Base-by-base conservation (phyloP, 2,888 invertebrate species). In the Noctua janthe region DNA sequence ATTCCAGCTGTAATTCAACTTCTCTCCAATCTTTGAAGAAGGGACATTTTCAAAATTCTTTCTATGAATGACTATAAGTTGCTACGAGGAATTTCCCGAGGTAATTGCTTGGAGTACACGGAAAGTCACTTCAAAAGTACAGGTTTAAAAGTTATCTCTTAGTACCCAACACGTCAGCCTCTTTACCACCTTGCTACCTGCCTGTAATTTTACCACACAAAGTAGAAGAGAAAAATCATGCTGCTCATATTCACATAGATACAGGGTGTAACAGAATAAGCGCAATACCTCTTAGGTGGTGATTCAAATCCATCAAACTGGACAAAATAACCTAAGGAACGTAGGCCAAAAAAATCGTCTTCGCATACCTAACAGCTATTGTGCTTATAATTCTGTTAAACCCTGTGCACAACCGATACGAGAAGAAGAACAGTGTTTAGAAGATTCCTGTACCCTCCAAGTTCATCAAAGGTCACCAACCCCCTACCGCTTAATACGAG, bases 401-500 rank as follows among this genome's bases (percentile, higher is more conserved):
- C 10, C 20, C 11, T 11, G 13, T 29, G 11, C 17, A 47, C 23
- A 0, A 17, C 43, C 10, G 23, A 49, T n/a, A 47, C 8, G 47
- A 23, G 20, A 23, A 59, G 0, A 72, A 73, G 7, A 62, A 6
- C 3, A 56, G 51, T 62, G 6, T 8, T 8, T 17, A 47, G 20
- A 39, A 78, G 23, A 84, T 35, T n/a, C 23, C 15, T 23, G 51
- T 54, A 29, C 2, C 11, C 20, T 39, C 43, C 49, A 84, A 17
- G 7, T 64, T 71, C 35, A 66, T 15, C 3, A 66, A 66, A 82
- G 64, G 82, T 71, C 59, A 71, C n/a, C 39, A 77, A 29, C n/a
- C 78, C 39, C 29, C 20, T 8, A 54, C 49, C 29, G 23, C 54
- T n/a, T 64, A 56, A 76, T 51, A 69, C 2, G 11, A 66, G 54